phyloP scores from a whole-genome alignment of 2,888 invertebrate genomes.

The Dromius quadrimaculatus region DNA sequence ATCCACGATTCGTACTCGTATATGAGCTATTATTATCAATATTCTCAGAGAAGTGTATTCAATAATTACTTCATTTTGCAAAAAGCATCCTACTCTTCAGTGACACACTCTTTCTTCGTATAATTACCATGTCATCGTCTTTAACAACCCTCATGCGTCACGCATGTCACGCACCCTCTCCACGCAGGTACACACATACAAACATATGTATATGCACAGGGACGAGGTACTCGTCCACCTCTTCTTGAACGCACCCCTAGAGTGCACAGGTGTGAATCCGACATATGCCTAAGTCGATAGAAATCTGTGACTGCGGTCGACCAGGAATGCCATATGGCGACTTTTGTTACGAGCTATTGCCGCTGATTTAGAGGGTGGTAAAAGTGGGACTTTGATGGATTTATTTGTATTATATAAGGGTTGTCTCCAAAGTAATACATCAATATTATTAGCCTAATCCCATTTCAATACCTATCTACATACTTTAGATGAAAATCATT shows the following conservation, averaged over 20 bases:
- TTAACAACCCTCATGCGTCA: constrained; percentile 22
- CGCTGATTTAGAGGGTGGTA: neutral
- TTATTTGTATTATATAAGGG: constrained; percentile 18
- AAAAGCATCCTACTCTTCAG: no score
- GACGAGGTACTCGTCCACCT: neutral
- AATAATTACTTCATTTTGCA: no score
- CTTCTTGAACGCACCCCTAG: neutral
- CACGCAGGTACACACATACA: constrained; percentile 15
- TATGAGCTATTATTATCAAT: no score
- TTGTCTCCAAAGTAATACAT: constrained; percentile 5
- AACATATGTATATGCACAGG: neutral
- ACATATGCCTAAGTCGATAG: constrained; percentile 45
- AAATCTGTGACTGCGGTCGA: constrained; percentile 36
- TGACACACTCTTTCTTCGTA: constrained; percentile 2
- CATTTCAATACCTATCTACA: neutral
- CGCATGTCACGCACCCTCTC: constrained; percentile 32
- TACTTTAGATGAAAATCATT: no score
- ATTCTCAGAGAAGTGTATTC: no score
- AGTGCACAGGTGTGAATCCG: constrained; percentile 47
- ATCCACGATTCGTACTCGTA: no score
- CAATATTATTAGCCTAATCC: neutral
- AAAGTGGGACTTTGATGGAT: constrained; percentile 9
- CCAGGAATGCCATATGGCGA: constrained; percentile 27
- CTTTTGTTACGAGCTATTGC: constrained; percentile 24
- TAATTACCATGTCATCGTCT: constrained; percentile 47